Base-by-base conservation (phyloP, 2,113 vertebrate genomes). In the Oreochromis spilurus region DNA sequence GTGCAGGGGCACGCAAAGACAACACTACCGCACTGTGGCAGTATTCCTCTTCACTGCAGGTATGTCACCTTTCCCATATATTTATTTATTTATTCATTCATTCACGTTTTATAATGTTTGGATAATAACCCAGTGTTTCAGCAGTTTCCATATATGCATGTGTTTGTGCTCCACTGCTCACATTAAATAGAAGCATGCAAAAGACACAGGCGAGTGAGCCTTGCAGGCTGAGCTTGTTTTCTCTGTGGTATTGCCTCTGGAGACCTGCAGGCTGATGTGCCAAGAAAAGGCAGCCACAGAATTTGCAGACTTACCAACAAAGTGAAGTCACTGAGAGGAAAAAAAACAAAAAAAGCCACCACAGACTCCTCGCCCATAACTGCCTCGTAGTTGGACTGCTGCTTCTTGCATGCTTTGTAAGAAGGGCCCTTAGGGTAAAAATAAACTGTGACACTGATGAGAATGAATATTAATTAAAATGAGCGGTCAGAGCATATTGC, bases 41-140 rank as follows among this genome's bases (percentile, higher is more conserved):
- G 91, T 97, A 14, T 94, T 97, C 82, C 96, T 97, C 87, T 96
- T 97, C 87, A 95, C 95, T 65, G 96, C 97, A 96, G 97, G 97
- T 97, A 94, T 48, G 83, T 81, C 83, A 8, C 57, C 50, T 34
- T 43, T 5, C 11, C n/a, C 6, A 65, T 38, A 3, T 36, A 36
- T 65, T n/a, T n/a, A 62, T 50, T 5, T 8, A 38, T 38, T 38
- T 1, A 38, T 38, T 38, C 2, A 48, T 50, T 38, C 6, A 21
- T 38, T 67, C 19, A 8, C 0, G 1, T 21, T 67, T 67, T 13
- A 67, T 67, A 67, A 38, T 38, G 62, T 67, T 67, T 1, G 34
- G 34, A 21, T 67, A 67, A 67, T 21, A 67, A 38, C 62, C 62
- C 19, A 67, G 34, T 5, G 62, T 67, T 67, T 38, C 36, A 89